Conservation (phyloP, 2,888 invertebrate genomes). For the Morpho helenor region DNA sequence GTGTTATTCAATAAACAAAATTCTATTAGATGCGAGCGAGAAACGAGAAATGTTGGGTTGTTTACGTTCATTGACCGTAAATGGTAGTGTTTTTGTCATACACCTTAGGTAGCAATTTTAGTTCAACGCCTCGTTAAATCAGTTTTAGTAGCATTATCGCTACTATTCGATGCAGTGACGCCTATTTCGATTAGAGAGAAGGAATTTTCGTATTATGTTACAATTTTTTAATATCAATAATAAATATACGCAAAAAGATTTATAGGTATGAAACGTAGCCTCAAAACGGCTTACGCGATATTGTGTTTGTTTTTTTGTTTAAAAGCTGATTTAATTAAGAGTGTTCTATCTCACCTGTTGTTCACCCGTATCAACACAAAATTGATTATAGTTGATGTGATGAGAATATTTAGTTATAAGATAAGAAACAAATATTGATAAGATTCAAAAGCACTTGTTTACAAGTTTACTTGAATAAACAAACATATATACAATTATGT, state of each 20-base stretch:
- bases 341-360: no score
- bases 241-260: not conserved
- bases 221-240: no score
- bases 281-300: no score
- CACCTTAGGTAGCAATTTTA: constrained; percentile 31
- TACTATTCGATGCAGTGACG: constrained; percentile 14
- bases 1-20: constrained; percentile 8
- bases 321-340: no score
- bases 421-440: no score
- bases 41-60: constrained; percentile 40
- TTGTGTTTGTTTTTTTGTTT: no score
- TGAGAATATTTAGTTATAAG: no score
- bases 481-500: no score
- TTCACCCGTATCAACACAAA: no score
- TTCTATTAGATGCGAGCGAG: constrained; percentile 33
- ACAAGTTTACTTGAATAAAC: no score
- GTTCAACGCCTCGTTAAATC: constrained; percentile 33
- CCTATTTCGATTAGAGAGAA: constrained; percentile 2
- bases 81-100: constrained; percentile 51
- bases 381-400: no score
- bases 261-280: not conserved
- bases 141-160: constrained; percentile 21
- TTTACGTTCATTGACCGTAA: constrained; percentile 62
- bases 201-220: not conserved
- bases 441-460: no score